Percentiles rank a stretch among this genome's conserved stretches.
Conservation (phyloP, 2,113 vertebrate genomes). For the Tachysurus vachellii region DNA sequence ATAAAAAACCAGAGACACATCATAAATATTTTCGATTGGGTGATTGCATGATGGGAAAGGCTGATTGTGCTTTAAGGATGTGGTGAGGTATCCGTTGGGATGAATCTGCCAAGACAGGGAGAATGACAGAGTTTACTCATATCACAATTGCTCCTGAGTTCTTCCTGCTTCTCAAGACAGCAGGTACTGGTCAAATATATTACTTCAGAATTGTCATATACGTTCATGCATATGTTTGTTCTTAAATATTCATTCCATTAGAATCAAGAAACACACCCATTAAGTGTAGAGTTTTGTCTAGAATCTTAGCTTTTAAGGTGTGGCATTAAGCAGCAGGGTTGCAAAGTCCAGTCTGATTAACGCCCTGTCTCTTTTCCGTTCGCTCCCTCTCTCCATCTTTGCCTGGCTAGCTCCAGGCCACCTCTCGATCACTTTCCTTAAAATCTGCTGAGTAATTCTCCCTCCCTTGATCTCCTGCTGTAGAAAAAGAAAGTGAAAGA, state of each 20-base stretch:
- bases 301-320: conserved; percentile 46
- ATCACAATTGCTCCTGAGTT: conserved; percentile 28
- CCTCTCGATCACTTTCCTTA: conserved; percentile 47
- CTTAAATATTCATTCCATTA: neutral
- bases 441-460: conserved; percentile 76
- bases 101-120: conserved; percentile 16
- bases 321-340: conserved; percentile 54
- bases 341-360: conserved; percentile 67
- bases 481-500: conserved; percentile 22
- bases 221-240: neutral
- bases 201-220: neutral
- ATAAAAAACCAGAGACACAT: conserved; percentile 50
- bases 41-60: conserved; percentile 37
- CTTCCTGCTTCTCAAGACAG: conserved; percentile 12
- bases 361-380: conserved; percentile 56
- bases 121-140: conserved; percentile 39
- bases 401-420: conserved; percentile 42
- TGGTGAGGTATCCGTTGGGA: conserved; percentile 4
- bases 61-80: conserved; percentile 32
- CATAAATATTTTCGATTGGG: conserved; percentile 54
- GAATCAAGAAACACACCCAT: neutral
- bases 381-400: conserved; percentile 47
- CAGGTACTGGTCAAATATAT: conserved; percentile 32
- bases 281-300: conserved; percentile 7
- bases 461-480: conserved; percentile 27